Evolutionary conservation across 2,113 vertebrate species (phyloP), one percentile per base, ranked within the genome.

Genomic region (Tyrannus savana): DNA sequence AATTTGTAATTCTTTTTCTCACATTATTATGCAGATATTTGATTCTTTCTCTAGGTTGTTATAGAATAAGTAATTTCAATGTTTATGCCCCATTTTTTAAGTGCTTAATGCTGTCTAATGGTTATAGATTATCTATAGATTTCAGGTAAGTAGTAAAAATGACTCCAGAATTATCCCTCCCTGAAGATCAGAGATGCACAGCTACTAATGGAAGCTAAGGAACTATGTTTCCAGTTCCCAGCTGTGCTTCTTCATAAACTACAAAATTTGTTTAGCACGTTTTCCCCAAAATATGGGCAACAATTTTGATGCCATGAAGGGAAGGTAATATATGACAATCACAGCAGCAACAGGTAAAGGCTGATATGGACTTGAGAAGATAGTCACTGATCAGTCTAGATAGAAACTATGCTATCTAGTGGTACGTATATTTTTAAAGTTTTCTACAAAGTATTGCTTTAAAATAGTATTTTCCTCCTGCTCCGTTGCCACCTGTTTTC

Each of bases 51-150:
- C 53, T 35, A 15, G 10, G 2, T 66, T 79, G 63, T 80, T 94
- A 49, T 8, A 83, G 67, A 55, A 55, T n/a, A 91, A 91, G 49
- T 53, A 1, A 83, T 84, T 94, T 52, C 86, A 50, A 56, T 94
- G 75, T 44, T 81, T 92, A 41, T 93, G 55, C 24, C 42, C 55
- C 56, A 39, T 56, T 95, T 87, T 64, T 93, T 71, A 77, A 80
- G 72, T 71, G 42, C 55, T 62, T 91, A 89, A 81, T 95, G 88
- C 52, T 41, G 4, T 52, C 25, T 77, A 93, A 92, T 91, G 31
- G n/a, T 62, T 84, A 93, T 85, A 71, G 85, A 78, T 93, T 93
- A 86, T 35, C 72, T 24, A 28, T 80, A 83, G 73, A 93, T 86
- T 94, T 90, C 79, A 89, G 75, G 68, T 86, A 89, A 75, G 73